Base-by-base conservation (phyloP, 2,888 invertebrate species). In the Pterostichus madidus region DNA sequence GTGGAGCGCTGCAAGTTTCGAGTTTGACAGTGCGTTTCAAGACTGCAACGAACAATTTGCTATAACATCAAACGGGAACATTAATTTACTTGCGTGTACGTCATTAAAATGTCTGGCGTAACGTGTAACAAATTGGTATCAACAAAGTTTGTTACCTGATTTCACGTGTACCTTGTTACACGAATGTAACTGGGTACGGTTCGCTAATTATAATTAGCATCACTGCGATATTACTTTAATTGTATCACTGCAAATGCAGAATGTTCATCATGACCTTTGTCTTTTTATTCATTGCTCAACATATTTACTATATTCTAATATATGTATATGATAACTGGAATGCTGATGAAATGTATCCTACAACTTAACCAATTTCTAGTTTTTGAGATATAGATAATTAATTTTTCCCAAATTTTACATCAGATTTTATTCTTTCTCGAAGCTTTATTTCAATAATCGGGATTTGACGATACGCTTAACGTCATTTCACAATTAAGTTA, bases 141-240 rank as follows among this genome's bases (percentile, higher is more conserved):
- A 80, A 80, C 80, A 80, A 80, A 80, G 80, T 80, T 80, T 80
- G 80, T 73, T 73, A 73, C 80, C 80, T 56, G 73, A 80, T 80
- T 80, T 80, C 44, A 39, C 80, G 56, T 73, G 53, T 73, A 56
- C 73, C 73, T 80, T 80, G 80, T 80, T 80, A 80, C 73, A 13
- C 32, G 24, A 17, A 5, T 53, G 59, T 24, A 64, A 64, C 64
- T 78, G 59, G 77, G 52, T 46, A 59, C 49, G 39, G 52, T 49
- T 80, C 53, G 52, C 80, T 80, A 80, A 80, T 80, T 80, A 80
- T 52, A 80, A 80, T 80, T 52, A 80, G 46, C 31, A 64, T 79
- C 64, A 46, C 10, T 49, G 49, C 68, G 68, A 68, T 44, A 39
- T 71, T 64, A 64, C 31, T 24, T 59, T 59, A 59, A 59, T 59